Percentiles rank a stretch among this genome's conserved stretches.
Evolutionary conservation across 2,113 vertebrate species (phyloP).

Genomic region (Callaeas wilsoni): DNA sequence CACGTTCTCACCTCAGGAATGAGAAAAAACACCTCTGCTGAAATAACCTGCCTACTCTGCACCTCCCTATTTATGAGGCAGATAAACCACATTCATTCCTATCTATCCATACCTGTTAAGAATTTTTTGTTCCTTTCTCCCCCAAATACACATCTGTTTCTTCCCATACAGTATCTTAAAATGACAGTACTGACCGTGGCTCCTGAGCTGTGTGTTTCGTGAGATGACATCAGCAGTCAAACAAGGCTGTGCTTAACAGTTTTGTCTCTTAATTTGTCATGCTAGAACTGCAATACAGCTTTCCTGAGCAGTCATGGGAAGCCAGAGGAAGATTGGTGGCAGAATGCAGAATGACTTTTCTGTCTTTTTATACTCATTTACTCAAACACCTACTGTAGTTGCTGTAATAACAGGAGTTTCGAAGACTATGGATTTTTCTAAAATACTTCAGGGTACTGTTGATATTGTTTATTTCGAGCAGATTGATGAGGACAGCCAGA

Average conservation of each 20-base stretch:
- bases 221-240: not conserved
- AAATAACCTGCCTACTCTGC: not conserved
- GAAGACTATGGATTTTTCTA: not conserved
- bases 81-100: not conserved
- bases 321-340: not conserved
- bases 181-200: not conserved
- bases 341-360: not conserved
- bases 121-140: not conserved
- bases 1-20: not conserved
- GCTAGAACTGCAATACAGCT: not conserved
- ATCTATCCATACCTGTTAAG: not conserved
- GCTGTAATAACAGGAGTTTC: not conserved
- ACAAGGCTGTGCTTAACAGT: not conserved
- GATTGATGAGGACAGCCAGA: not conserved
- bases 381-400: not conserved
- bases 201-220: not conserved
- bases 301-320: not conserved
- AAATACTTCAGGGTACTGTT: not conserved
- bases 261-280: not conserved
- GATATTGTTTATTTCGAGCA: not conserved
- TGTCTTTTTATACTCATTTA: not conserved
- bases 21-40: not conserved
- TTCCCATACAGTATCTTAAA: not conserved
- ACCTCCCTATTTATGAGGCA: not conserved
- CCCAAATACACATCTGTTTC: not conserved